Base-by-base conservation (phyloP, 1,140 invertebrate genomes). In the Acromyrmex charruanus region DNA sequence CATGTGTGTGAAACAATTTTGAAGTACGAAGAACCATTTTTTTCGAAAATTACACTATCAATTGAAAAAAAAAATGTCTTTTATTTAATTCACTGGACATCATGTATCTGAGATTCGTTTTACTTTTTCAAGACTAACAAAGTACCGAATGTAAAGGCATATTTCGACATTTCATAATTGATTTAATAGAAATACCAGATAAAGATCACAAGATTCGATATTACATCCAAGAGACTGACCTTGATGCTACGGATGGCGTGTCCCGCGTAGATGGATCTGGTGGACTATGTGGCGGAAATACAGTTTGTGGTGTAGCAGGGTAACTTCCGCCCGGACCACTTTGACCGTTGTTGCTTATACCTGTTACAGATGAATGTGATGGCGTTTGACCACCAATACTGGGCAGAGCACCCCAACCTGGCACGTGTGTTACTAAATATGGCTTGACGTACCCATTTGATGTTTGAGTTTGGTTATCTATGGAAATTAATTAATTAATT, bases 401-500 rank as follows among this genome's bases (percentile, higher is more conserved):
- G 14, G 94, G 94, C 61, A 69, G 44, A 69, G 94, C 95, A n/a
- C 95, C 95, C 96, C 97, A 97, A 2, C 97, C 97, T 63, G 97
- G 98, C 65, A 99, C 97, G 81, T 98, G 97, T 0, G 98, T 98
- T 66, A 98, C 97, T 86, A 99, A 95, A 39, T 97, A 94, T 18
- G 98, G 98, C 92, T 97, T 98, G 39, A 99, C 98, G 94, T 99
- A 99, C 18, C 98, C 98, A 94, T 98, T 98, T 90, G 96, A 97
- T 7, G 96, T 93, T 9, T 96, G 96, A 88, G 96, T 96, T 92
- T 97, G 96, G 94, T 96, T 97, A 89, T 97, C 97, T 97, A 92
- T 35, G 21, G 31, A 79, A 79, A 85, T 71, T 14, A 86, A 88
- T 75, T 35, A 31, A 81, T 72, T 35, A 31, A 81, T 72, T 59